A percentile compares a stretch with the other conserved stretches of the same genome.
Conservation (phyloP, 2,113 vertebrate species). For the Bettongia penicillata region DNA sequence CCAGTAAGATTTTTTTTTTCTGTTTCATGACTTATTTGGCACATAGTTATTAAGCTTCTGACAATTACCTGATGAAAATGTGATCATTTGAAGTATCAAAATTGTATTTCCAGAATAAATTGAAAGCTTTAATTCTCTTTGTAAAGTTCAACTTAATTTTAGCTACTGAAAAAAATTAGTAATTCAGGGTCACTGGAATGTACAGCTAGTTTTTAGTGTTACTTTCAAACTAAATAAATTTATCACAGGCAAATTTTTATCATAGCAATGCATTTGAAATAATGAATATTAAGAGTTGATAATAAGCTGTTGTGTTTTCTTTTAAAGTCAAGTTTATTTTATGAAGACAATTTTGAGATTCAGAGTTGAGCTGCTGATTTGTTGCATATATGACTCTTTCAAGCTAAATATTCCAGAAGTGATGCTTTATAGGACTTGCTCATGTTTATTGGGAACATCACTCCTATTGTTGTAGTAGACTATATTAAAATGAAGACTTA, state of each 20-base stretch:
- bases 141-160: neutral
- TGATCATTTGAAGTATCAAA: neutral
- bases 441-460: constrained; percentile 26
- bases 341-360: constrained; percentile 26
- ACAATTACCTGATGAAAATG: neutral
- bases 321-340: constrained; percentile 37
- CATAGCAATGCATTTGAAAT: constrained; percentile 46
- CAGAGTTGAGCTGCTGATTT: neutral
- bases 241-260: constrained; percentile 28
- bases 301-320: constrained; percentile 40
- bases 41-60: neutral
- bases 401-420: constrained; percentile 4
- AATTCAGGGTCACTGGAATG: neutral
- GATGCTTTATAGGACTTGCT: neutral
- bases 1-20: constrained; percentile 87
- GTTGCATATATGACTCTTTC: constrained; percentile 18
- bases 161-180: constrained; percentile 3
- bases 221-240: neutral
- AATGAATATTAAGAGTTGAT: neutral
- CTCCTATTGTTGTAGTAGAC: neutral
- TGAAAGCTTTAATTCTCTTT: neutral
- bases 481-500: constrained; percentile 36
- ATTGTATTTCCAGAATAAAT: neutral
- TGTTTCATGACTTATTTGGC: constrained; percentile 44
- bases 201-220: neutral